Evolutionary conservation across 2,113 vertebrate genomes (phyloP).

Genomic region (Antigone vipio): DNA sequence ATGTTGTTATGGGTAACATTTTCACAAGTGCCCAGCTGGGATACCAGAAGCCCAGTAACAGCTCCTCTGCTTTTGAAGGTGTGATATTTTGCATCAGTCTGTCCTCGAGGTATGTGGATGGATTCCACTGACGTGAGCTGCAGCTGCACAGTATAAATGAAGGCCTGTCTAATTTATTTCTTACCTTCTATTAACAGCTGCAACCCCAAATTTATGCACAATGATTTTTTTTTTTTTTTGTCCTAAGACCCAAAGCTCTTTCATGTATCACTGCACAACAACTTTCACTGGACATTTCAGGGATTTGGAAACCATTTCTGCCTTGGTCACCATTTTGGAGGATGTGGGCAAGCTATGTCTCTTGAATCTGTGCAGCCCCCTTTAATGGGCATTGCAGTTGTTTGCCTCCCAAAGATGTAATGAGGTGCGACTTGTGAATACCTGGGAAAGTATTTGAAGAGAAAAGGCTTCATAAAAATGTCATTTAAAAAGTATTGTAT

Average conservation of each 20-base stretch:
- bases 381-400: not conserved
- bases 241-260: not conserved
- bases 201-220: not conserved
- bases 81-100: constrained; percentile 25
- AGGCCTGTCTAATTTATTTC: not conserved
- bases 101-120: not conserved
- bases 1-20: not conserved
- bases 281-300: not conserved
- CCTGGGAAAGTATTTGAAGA: not conserved
- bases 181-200: not conserved
- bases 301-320: not conserved
- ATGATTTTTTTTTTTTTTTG: not conserved
- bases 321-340: not conserved
- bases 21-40: not conserved
- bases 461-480: not conserved
- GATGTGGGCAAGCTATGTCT: not conserved
- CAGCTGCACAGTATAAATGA: constrained; percentile 11
- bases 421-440: not conserved
- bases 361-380: not conserved
- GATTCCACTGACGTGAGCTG: not conserved
- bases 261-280: not conserved
- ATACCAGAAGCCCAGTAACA: not conserved
- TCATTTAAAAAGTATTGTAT: not conserved
- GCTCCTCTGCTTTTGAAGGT: constrained; percentile 25
- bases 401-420: not conserved